Base-by-base conservation (phyloP, 2,888 invertebrate genomes). In the Aradus depressus region DNA sequence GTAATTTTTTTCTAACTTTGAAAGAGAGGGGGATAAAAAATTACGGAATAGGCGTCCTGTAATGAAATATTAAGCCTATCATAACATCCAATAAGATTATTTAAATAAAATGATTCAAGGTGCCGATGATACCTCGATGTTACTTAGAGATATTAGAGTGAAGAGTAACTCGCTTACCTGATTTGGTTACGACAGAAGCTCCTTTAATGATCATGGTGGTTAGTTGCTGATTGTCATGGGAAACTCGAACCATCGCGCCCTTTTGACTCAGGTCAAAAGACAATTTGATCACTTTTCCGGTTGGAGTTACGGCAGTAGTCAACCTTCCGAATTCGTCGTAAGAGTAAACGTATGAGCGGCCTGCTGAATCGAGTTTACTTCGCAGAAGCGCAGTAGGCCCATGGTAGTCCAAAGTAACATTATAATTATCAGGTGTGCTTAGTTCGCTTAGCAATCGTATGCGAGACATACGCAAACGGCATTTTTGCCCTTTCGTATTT, bases 291-390 rank as follows among this genome's bases (percentile, higher is more conserved):
- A 91, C 84, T 70, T 91, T 83, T 4, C 95, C 95, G n/a, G 93
- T 95, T 0, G 96, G 95, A 4, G 91, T 91, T 0, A 93, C 87
- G 1, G 92, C 90, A 10, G 85, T 84, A 2, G 87, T 88, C 1
- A 95, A 72, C 51, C 95, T 77, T 2, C 96, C 96, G 64, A 92
- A 93, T 65, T 89, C 88, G 64, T 96, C 93, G 63, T 95, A 96
- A 64, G 88, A 87, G 67, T 95, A 96, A 18, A 91, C 87, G 64
- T 89, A 89, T 60, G 89, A 88, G 58, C 91, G 75, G 2, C 91
- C 91, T 2, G 88, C 88, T 55, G 88, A 86, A 63, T 92, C 92
- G 12, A 89, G 73, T 65, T 90, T 89, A 0, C 88, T 86, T 65
- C 86, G 87, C 28, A 96, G 70, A 34, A 96, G 71, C 0, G 92